Evolutionary conservation across 2,888 invertebrate genomes (phyloP).

Genomic region (Cordylochernes scorpioides): DNA sequence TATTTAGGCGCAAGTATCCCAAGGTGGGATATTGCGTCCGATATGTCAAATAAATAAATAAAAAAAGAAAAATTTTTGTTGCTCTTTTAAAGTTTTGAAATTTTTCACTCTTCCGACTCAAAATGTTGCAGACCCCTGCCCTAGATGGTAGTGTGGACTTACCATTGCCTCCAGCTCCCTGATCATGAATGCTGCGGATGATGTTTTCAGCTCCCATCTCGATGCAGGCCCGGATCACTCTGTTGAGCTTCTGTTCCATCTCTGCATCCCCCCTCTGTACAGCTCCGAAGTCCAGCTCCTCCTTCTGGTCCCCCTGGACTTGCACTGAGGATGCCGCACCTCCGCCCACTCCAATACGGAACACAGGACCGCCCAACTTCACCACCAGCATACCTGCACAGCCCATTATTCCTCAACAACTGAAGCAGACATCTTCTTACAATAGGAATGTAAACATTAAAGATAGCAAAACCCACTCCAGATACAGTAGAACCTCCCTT

Average conservation of each 20-base stretch:
- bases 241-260: conserved; percentile 91
- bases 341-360: conserved; percentile 89
- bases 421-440: background rate
- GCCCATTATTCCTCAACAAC: too few relatives aligned
- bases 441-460: too few relatives aligned
- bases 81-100: too few relatives aligned
- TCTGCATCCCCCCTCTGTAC: conserved; percentile 90
- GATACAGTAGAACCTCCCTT: too few relatives aligned
- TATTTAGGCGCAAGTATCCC: too few relatives aligned
- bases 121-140: too few relatives aligned
- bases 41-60: too few relatives aligned
- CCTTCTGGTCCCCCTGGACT: conserved; percentile 62
- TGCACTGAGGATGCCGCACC: conserved; percentile 92
- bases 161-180: conserved; percentile 78
- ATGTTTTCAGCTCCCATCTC: conserved; percentile 40
- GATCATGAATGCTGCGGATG: conserved; percentile 84
- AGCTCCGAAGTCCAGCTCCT: conserved; percentile 74
- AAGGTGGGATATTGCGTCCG: too few relatives aligned
- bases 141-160: too few relatives aligned
- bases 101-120: too few relatives aligned
- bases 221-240: conserved; percentile 68
- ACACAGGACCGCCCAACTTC: conserved; percentile 89
- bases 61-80: too few relatives aligned
- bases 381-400: conserved; percentile 53
- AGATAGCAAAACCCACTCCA: too few relatives aligned